Conservation (phyloP, 2,113 vertebrate species). For the Charadrius vociferus region DNA sequence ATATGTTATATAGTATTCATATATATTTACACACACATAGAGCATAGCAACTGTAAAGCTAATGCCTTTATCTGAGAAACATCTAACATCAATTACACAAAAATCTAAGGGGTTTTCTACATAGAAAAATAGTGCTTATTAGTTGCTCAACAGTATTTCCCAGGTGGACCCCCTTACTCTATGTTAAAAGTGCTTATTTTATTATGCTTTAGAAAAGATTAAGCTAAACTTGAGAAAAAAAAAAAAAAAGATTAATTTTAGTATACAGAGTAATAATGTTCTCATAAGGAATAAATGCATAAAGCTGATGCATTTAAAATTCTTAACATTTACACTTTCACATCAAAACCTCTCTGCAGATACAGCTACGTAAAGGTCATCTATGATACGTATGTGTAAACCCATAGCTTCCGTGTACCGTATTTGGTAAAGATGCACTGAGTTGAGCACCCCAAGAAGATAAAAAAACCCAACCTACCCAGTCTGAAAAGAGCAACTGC, state of each 20-base stretch:
- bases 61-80: neutral
- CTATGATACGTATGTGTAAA: neutral
- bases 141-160: neutral
- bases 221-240: neutral
- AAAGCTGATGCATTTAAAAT: neutral
- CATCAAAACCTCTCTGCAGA: neutral
- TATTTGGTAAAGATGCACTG: neutral
- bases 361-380: neutral
- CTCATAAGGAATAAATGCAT: neutral
- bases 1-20: neutral
- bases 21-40: neutral
- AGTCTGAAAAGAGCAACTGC: neutral
- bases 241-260: neutral
- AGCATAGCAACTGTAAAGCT: neutral
- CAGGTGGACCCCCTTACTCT: neutral
- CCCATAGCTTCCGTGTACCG: fast-evolving
- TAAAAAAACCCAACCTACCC: neutral
- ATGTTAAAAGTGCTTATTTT: neutral
- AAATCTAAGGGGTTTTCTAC: neutral
- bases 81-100: neutral
- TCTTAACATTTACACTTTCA: neutral
- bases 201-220: neutral
- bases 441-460: neutral
- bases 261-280: neutral
- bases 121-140: neutral